These are phyloP conservation scores for Rhadinocentrus ornatus DNA, from an alignment of 2,797 vertebrate genomes.

Conservation along the genomic window DNA sequence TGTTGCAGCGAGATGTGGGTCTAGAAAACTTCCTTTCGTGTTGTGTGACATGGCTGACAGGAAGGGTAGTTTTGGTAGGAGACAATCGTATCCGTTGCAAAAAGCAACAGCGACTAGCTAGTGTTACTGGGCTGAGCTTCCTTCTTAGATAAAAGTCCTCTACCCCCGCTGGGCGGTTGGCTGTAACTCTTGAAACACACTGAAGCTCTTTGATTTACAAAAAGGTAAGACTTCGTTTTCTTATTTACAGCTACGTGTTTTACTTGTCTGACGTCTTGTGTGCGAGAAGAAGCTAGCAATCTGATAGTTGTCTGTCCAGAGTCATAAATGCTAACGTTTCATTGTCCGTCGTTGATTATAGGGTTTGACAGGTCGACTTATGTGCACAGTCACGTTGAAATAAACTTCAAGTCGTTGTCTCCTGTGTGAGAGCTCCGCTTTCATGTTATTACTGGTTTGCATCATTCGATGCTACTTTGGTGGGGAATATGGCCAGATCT, in stretches of 20 bases:
- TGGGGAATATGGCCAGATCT: background rate
- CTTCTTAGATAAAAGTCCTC: background rate
- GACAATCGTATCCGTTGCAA: background rate
- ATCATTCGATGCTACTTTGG: background rate
- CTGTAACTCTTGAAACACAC: background rate
- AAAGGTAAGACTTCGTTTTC: constrained; percentile 22
- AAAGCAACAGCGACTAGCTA: constrained; percentile 30
- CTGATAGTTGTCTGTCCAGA: background rate
- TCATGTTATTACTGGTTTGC: background rate
- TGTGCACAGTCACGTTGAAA: background rate
- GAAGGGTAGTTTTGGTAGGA: background rate
- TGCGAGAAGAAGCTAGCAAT: background rate
- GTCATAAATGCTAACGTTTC: background rate
- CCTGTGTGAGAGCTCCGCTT: background rate
- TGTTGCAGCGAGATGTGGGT: accelerated
- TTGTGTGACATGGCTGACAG: background rate
- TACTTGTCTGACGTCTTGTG: no score
- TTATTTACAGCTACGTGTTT: background rate
- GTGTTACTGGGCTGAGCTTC: constrained; percentile 40
- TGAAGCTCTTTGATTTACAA: background rate
- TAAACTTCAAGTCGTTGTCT: background rate
- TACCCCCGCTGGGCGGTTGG: background rate
- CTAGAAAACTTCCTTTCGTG: background rate
- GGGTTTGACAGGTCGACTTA: background rate
- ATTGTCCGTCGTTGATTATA: background rate